Percentiles rank a stretch among this genome's conserved stretches.
Conservation (phyloP, 2,888 invertebrate genomes). For the Lysandra bellargus region DNA sequence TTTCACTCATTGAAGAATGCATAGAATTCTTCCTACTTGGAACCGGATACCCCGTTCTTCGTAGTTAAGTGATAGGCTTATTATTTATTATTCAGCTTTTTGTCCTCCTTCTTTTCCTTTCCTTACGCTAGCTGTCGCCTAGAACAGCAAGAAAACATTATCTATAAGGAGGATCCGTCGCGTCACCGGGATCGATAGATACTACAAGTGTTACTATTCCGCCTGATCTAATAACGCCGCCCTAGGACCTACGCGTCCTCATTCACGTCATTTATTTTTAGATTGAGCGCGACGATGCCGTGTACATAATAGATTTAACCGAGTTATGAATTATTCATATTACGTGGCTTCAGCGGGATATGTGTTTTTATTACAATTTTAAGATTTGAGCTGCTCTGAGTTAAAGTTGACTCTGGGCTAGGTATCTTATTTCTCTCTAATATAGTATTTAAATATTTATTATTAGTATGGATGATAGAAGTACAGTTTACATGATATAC, state of each 20-base stretch:
- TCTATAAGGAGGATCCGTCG: neutral
- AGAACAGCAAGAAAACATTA: slow-evolving; percentile 14
- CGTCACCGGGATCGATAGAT: slow-evolving; percentile 21
- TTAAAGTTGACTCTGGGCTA: neutral
- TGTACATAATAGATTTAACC: neutral
- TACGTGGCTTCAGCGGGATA: neutral
- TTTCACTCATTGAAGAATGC: neutral
- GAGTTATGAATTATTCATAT: neutral
- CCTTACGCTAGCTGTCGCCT: neutral
- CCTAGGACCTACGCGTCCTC: slow-evolving; percentile 25
- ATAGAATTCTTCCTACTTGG: neutral
- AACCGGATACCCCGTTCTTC: too few relatives aligned
- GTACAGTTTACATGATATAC: too few relatives aligned
- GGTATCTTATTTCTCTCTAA: too few relatives aligned
- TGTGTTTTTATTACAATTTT: neutral
- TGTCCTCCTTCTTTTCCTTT: too few relatives aligned
- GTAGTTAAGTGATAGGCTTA: too few relatives aligned
- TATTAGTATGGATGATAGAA: too few relatives aligned
- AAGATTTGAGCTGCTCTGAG: neutral
- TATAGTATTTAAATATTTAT: too few relatives aligned
- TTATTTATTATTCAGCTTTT: too few relatives aligned
- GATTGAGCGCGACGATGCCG: neutral
- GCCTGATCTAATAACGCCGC: slow-evolving; percentile 29
- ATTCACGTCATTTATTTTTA: slow-evolving; percentile 29
- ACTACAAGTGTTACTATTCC: slow-evolving; percentile 26